A percentile compares a stretch with the other conserved stretches of the same genome.
These are phyloP conservation scores for Drosophila acutilabella DNA, from an alignment of 2,888 invertebrate species.

Conservation along the genomic window DNA sequence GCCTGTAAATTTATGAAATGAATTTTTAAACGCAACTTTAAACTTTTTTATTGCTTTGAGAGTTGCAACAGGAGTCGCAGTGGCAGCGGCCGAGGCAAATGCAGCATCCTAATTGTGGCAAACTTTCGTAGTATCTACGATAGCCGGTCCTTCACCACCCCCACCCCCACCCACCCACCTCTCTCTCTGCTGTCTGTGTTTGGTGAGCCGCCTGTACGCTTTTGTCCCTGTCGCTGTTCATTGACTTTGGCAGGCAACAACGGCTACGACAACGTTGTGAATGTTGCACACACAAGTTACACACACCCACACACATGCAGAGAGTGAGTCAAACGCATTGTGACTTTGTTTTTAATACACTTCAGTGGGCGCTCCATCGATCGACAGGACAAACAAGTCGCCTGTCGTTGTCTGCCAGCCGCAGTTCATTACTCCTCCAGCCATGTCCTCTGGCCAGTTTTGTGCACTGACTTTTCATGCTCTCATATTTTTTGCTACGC, in stretches of 20 bases:
- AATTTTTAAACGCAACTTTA: constrained; percentile 76
- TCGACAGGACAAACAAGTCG: constrained; percentile 75
- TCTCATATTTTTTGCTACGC: constrained; percentile 51
- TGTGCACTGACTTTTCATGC: constrained; percentile 64
- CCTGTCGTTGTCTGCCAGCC: constrained; percentile 48
- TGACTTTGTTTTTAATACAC: constrained; percentile 80
- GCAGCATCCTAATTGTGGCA: constrained; percentile 76
- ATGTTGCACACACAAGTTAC: constrained; percentile 49
- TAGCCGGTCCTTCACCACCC: constrained; percentile 22
- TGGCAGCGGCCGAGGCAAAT: constrained; percentile 10
- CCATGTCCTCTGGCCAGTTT: constrained; percentile 48
- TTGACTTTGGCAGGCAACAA: constrained; percentile 74
- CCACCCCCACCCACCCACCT: neutral
- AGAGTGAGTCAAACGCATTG: constrained; percentile 44
- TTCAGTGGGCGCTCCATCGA: constrained; percentile 72
- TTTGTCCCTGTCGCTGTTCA: constrained; percentile 67
- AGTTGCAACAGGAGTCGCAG: constrained; percentile 35
- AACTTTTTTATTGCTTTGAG: constrained; percentile 76
- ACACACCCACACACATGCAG: constrained; percentile 14
- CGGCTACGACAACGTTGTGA: constrained; percentile 38
- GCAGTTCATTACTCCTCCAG: constrained; percentile 76
- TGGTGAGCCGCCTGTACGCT: constrained; percentile 54
- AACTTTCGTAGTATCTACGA: constrained; percentile 64
- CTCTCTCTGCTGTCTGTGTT: constrained; percentile 47
- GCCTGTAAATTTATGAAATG: constrained; percentile 71